phyloP scores from a whole-genome alignment of 2,797 vertebrate genomes.

The Linurgus olivaceus region DNA sequence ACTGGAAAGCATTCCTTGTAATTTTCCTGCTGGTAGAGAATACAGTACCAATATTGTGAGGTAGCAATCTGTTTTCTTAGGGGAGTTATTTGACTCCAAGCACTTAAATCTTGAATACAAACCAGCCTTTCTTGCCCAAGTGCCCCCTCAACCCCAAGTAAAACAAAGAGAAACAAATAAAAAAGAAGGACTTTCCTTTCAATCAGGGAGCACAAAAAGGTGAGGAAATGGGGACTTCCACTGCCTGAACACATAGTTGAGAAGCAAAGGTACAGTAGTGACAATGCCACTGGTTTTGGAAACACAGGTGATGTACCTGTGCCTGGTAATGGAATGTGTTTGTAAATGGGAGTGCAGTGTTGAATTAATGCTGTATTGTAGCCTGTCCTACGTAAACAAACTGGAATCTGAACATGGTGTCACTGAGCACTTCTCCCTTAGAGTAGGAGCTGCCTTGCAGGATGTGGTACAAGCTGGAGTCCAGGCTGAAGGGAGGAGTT shows the following conservation, averaged over 20 bases:
- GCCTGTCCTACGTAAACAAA: not conserved
- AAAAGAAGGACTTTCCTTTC: not conserved
- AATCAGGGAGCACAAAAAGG: not conserved
- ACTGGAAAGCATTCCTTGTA: not conserved
- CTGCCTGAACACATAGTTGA: not conserved
- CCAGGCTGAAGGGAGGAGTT: not conserved
- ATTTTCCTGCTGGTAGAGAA: not conserved
- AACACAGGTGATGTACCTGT: not conserved
- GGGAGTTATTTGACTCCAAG: fast-evolving
- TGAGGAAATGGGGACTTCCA: fast-evolving
- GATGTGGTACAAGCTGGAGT: not conserved
- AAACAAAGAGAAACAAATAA: not conserved
- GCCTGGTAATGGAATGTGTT: not conserved
- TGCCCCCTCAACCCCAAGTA: not conserved
- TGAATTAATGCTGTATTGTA: not conserved
- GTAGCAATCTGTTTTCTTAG: not conserved
- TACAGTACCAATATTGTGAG: not conserved
- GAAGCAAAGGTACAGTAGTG: not conserved
- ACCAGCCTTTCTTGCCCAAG: not conserved
- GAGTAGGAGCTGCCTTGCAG: not conserved
- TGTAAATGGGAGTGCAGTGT: not conserved
- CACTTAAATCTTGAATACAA: not conserved
- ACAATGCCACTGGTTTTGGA: not conserved
- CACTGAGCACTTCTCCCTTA: fast-evolving
- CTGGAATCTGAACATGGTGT: not conserved